Conservation (phyloP, 2,797 vertebrate species). For the Danio choprae region DNA sequence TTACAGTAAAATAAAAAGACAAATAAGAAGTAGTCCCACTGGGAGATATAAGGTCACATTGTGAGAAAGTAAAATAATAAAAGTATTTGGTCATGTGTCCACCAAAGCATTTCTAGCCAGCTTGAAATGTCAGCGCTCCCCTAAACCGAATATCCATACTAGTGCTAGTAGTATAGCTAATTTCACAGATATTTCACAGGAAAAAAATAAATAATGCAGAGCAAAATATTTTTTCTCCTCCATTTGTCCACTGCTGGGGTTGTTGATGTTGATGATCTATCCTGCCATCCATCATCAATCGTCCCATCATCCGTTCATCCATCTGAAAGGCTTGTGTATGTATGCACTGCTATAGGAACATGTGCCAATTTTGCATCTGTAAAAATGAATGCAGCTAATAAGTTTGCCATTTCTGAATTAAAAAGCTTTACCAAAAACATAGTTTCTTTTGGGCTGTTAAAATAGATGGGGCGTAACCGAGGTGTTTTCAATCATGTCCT, state of each 20-base stretch:
- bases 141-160: too few species aligned
- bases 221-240: too few species aligned
- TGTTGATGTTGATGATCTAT: background rate
- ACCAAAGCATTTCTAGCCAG: too few species aligned
- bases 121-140: too few species aligned
- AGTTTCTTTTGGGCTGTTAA: slow-evolving; percentile 4
- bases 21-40: background rate
- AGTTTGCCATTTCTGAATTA: background rate
- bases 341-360: background rate
- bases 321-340: background rate
- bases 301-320: background rate
- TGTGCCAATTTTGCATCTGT: background rate
- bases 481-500: slow-evolving; percentile 34
- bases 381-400: background rate
- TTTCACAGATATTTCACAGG: too few species aligned
- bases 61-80: background rate
- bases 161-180: too few species aligned
- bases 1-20: background rate
- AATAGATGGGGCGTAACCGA: slow-evolving; percentile 2
- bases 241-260: too few species aligned
- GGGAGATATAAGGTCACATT: background rate
- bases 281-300: background rate
- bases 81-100: background rate
- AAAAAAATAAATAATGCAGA: too few species aligned
- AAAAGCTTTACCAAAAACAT: background rate